These are phyloP conservation scores for Battus philenor DNA, from an alignment of 1,140 invertebrate species.

Conservation along the genomic window DNA sequence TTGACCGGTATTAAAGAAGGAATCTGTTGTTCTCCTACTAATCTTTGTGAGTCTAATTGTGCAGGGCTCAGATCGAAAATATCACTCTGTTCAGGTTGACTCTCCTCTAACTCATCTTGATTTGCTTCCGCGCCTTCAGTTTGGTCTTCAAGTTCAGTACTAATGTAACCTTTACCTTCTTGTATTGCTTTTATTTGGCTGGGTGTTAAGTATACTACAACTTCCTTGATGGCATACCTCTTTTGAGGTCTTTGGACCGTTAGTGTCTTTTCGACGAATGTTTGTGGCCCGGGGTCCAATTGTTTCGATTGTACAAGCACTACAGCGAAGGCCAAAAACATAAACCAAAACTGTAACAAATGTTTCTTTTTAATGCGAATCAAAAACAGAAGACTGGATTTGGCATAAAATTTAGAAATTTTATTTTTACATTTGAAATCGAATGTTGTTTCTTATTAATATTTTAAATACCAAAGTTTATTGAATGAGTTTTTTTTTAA, in stretches of 20 bases:
- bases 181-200: slow-evolving; percentile 44
- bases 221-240: slow-evolving; percentile 41
- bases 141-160: slow-evolving; percentile 13
- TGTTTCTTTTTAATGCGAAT: too few relatives aligned
- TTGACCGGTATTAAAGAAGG: background rate
- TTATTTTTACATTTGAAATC: too few relatives aligned
- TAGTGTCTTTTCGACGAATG: slow-evolving; percentile 23
- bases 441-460: too few relatives aligned
- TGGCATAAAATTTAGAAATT: too few relatives aligned
- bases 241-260: slow-evolving; percentile 21
- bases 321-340: slow-evolving; percentile 16
- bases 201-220: slow-evolving; percentile 49
- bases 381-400: too few relatives aligned
- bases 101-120: slow-evolving; percentile 8
- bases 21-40: slow-evolving; percentile 1
- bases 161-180: slow-evolving; percentile 28
- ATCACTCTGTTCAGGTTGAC: slow-evolving; percentile 13
- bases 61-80: background rate
- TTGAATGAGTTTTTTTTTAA: too few relatives aligned
- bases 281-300: slow-evolving; percentile 34
- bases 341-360: slow-evolving; percentile 20
- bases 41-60: slow-evolving; percentile 2
- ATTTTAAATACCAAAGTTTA: too few relatives aligned
- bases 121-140: background rate
- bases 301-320: slow-evolving; percentile 21